phyloP scores from a whole-genome alignment of 2,797 vertebrate species.

The Limnodromus scolopaceus region DNA sequence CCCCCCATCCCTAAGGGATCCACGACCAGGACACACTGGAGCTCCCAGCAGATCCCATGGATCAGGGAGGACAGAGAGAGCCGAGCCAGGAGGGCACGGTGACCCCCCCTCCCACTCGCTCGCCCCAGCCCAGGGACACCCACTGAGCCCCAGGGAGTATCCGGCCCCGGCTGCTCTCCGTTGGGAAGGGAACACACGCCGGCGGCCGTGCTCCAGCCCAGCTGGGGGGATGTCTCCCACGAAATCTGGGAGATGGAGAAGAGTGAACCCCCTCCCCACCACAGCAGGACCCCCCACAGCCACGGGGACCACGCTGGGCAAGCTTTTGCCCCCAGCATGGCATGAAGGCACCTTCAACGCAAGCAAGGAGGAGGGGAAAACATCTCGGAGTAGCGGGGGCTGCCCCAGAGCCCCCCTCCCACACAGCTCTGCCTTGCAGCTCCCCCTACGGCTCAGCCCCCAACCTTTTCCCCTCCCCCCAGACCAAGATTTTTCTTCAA shows the following conservation, averaged over 20 bases:
- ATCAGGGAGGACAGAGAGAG: not conserved
- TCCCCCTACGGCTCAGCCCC: not conserved
- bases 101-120: not conserved
- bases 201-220: rapidly evolving
- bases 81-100: rapidly evolving
- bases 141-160: not conserved
- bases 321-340: not conserved
- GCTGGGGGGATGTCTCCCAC: not conserved
- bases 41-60: not conserved
- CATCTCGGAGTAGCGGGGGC: not conserved
- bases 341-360: rapidly evolving
- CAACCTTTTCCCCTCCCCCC: not conserved
- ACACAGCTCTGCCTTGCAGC: not conserved
- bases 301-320: not conserved
- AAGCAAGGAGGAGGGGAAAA: not conserved
- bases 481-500: not conserved
- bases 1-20: not conserved
- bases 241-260: not conserved
- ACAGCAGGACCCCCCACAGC: rapidly evolving
- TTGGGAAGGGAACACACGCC: rapidly evolving
- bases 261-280: not conserved
- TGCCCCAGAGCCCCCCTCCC: not conserved
- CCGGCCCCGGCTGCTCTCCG: not conserved
- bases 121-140: not conserved
- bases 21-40: not conserved